A percentile compares a stretch with the other conserved stretches of the same genome.
Evolutionary conservation across 2,113 vertebrate genomes (phyloP).

Genomic region (Xiphophorus maculatus): DNA sequence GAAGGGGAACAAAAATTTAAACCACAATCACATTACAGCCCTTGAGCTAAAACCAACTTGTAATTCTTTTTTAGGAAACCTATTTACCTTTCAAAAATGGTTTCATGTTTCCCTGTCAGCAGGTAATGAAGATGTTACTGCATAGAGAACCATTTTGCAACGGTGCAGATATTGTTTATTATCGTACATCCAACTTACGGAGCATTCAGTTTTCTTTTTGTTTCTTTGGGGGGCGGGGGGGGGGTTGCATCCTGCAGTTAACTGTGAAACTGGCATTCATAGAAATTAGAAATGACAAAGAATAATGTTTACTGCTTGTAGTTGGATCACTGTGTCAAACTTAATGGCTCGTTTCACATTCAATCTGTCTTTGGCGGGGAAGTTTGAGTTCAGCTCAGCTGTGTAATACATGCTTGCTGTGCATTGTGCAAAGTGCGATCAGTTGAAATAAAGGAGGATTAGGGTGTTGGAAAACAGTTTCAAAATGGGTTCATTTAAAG

Average conservation of each 20-base stretch:
- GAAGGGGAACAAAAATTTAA: background rate
- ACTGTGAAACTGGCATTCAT: background rate
- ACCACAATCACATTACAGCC: background rate
- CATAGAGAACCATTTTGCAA: background rate
- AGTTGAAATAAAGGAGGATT: background rate
- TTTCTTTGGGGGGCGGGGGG: too few species aligned
- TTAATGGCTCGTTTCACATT: background rate
- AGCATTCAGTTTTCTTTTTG: background rate
- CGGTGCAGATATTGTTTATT: background rate
- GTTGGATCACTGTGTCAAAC: background rate
- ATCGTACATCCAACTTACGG: background rate
- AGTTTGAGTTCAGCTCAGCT: background rate
- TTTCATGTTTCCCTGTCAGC: too few species aligned
- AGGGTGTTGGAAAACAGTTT: background rate
- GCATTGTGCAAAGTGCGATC: background rate
- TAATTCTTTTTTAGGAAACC: background rate
- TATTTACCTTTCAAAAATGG: background rate
- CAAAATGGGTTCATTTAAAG: conserved; percentile 13
- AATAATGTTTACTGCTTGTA: background rate
- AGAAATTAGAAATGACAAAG: background rate
- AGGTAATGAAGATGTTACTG: background rate
- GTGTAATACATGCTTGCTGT: background rate
- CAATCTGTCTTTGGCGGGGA: background rate
- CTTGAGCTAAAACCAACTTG: background rate
- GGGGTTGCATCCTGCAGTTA: background rate